Base-by-base conservation (phyloP, 2,797 vertebrate species). In the Dipus sagitta region DNA sequence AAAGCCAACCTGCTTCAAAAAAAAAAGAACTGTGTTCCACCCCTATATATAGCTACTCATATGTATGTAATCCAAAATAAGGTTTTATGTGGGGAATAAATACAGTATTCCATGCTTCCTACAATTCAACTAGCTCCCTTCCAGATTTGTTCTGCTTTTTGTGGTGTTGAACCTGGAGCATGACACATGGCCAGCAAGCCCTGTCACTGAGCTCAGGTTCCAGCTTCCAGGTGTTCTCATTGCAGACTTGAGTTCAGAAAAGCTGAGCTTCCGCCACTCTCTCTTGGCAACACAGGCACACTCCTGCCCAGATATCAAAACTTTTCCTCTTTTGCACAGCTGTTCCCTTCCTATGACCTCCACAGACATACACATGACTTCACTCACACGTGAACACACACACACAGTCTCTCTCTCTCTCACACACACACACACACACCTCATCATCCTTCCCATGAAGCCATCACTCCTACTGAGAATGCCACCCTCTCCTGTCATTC, bases 111-210 rank as follows among this genome's bases (percentile, higher is more conserved):
- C 24, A 42, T 91, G 23, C 75, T 85, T 88, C 52, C 54, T 90
- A 24, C 79, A 94, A 30, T 94, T 91, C 78, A 76, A 58, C 32
- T 58, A 47, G 72, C 42, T 93, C 78, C 76, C 58, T 82, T 86
- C 71, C 32, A 47, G 77, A 42, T 89, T 30, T 32, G 1, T 34
- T 15, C 54, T 32, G 4, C 14, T 7, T 20, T 24, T 30, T 62
- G 30, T 15, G 6, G 70, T 54, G 12, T 47, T 38, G 71, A 64
- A 32, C 38, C 60, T 24, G 65, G 34, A 38, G 62, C 42, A 26
- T 68, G n/a, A 14, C 32, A 34, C 9, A 12, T 54, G 3, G 38
- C n/a, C 3, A 24, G 80, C 28, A 42, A 23, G 26, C 47, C 15
- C 14, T 13, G 18, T 15, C n/a, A 34, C 70, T 54, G 24, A 38